A percentile compares a stretch with the other conserved stretches of the same genome.
phyloP scores from a whole-genome alignment of 53 echinoderm and acorn worm genomes.

The Glandiceps talaboti region DNA sequence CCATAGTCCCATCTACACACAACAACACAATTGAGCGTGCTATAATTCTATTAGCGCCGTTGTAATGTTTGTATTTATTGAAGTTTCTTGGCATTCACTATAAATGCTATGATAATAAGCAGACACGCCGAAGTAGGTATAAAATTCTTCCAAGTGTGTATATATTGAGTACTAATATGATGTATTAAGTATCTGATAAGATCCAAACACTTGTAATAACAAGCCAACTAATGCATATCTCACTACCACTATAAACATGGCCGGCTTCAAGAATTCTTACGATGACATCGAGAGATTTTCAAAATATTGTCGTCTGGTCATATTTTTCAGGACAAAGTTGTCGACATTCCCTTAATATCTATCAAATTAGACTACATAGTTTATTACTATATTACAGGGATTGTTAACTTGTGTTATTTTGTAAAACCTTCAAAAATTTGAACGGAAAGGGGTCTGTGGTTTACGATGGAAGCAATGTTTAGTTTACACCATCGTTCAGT shows the following conservation, averaged over 20 bases:
- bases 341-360: no score
- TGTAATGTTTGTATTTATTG: neutral
- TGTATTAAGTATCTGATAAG: neutral
- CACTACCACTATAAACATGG: neutral
- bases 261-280: neutral
- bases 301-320: no score
- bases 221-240: neutral
- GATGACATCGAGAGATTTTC: neutral
- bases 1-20: neutral
- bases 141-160: neutral
- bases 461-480: no score
- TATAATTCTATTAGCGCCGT: neutral
- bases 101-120: neutral
- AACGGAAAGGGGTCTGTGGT: no score
- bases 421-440: no score
- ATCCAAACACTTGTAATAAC: neutral
- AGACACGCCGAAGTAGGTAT: neutral
- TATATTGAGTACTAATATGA: neutral
- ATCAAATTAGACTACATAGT: no score
- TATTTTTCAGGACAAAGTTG: no score
- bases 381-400: no score
- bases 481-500: no score
- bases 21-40: neutral
- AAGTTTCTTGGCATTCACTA: neutral
- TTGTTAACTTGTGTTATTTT: no score